Evolutionary conservation across 2,113 vertebrate species (phyloP), one percentile per base, ranked within the genome.

Genomic region (Neodontobutis hainanensis): DNA sequence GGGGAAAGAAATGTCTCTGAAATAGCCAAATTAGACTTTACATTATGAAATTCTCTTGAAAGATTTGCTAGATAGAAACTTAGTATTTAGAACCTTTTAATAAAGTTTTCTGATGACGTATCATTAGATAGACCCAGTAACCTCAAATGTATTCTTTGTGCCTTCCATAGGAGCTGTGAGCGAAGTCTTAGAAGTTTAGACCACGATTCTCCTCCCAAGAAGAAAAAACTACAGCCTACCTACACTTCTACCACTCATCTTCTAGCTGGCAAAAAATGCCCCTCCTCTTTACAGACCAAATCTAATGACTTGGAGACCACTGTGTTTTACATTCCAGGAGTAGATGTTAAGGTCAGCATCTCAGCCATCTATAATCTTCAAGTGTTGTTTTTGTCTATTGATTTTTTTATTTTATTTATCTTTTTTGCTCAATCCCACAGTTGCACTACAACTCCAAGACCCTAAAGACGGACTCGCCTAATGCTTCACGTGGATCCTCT

Each of bases 361-460:
- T 27, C 46, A 14, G n/a, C 40, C 4, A 57, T 6, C 32, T 57
- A 43, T 4, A 45, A 19, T 0, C 16, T 63, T 0, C 36, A 0
- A 35, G 0, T 40, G 5, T 14, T 27, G 19, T 1, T 44, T 16
- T 27, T 11, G 2, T 66, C 27, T 53, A 15, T 38, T 43, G 9
- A 43, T 8, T 16, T 27, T 5, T 70, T 62, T 36, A 19, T 53
- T 46, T 38, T 0, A 4, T 48, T 0, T 2, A 34, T 27, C 38
- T 4, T 34, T 15, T 3, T 2, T 8, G 59, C 36, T 48, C 27
- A 6, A 19, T 7, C 11, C 27, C 11, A 58, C 87, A 99, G 97
- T 85, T 99, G 75, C 97, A 99, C 90, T 99, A 99, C 88, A 99
- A 99, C 85, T 99, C 97, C 49, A 99, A 99, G 91, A 98, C 95